Evolutionary conservation across 2,888 invertebrate species (phyloP).

Genomic region (Drosophila cognata): DNA sequence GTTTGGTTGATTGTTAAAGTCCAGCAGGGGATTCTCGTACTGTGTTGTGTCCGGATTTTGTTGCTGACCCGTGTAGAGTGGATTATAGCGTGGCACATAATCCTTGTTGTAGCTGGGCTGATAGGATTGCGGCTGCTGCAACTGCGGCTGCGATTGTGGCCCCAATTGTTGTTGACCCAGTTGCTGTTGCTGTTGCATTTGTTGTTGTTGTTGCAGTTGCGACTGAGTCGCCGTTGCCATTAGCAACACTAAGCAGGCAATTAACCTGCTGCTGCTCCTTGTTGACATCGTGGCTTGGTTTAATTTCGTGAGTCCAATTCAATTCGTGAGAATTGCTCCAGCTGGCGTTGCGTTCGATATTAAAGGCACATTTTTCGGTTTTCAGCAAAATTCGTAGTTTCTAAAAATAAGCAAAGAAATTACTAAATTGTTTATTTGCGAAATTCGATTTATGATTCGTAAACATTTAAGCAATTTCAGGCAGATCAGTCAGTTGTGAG

Average conservation of each 20-base stretch:
- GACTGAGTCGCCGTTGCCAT: constrained; percentile 41
- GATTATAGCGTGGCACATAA: constrained; percentile 83
- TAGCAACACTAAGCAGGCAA: constrained; percentile 34
- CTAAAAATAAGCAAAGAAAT: constrained; percentile 60
- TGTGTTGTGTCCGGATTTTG: constrained; percentile 65
- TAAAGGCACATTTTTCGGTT: constrained; percentile 74
- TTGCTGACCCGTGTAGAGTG: constrained; percentile 76
- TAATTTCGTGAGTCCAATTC: constrained; percentile 17
- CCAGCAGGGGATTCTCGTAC: constrained; percentile 79
- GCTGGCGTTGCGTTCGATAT: constrained; percentile 36
- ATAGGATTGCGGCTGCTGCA: constrained; percentile 60
- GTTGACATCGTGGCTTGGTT: constrained; percentile 61
- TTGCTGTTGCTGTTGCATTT: constrained; percentile 28
- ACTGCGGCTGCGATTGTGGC: constrained; percentile 29
- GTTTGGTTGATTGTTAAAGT: constrained; percentile 62
- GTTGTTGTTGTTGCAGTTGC: constrained; percentile 48
- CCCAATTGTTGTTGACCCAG: constrained; percentile 26
- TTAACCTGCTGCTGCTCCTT: constrained; percentile 16
- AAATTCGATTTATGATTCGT: constrained; percentile 43
- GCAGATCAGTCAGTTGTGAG: constrained; percentile 12
- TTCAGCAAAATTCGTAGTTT: constrained; percentile 35
- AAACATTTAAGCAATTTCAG: constrained; percentile 59
- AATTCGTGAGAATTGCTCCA: constrained; percentile 42
- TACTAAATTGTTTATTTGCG: constrained; percentile 55
- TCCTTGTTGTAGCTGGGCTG: constrained; percentile 80